These are phyloP conservation scores for Ancistrus triradiatus DNA, from an alignment of 2,113 vertebrate species.

Conservation along the genomic window DNA sequence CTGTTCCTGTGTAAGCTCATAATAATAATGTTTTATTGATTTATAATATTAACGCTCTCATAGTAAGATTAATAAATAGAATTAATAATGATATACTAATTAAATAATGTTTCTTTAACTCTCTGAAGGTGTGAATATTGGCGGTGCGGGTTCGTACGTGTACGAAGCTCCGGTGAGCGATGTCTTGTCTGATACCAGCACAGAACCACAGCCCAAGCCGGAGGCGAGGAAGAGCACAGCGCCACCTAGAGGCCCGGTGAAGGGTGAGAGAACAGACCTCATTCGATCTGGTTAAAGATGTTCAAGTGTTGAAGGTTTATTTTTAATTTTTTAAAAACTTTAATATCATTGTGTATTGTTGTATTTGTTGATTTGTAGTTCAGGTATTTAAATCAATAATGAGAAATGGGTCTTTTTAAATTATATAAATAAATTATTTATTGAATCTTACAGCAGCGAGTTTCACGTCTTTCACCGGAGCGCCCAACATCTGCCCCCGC, in stretches of 20 bases:
- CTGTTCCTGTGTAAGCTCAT: too few species aligned
- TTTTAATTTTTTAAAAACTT: too few species aligned
- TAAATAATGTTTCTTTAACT: too few species aligned
- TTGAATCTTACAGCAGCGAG: constrained; percentile 74
- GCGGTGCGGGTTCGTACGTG: constrained; percentile 85
- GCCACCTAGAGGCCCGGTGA: constrained; percentile 78
- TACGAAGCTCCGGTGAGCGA: constrained; percentile 72
- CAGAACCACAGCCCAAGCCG: constrained; percentile 65
- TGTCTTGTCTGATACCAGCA: constrained; percentile 67
- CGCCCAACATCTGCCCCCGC: constrained; percentile 85
- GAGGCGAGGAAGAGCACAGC: constrained; percentile 70
- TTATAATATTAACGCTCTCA: too few species aligned
- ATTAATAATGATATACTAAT: too few species aligned
- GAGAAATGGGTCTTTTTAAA: too few species aligned
- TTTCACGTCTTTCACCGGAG: constrained; percentile 88
- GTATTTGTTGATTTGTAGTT: too few species aligned
- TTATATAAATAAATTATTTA: too few species aligned
- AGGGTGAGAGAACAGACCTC: constrained; percentile 67
- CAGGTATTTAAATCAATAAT: too few species aligned
- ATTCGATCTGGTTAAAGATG: background rate
- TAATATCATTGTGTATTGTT: too few species aligned
- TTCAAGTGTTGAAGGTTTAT: background rate
- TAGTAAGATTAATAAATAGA: too few species aligned
- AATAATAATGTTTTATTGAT: too few species aligned
- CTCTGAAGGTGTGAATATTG: constrained; percentile 84